Base-by-base conservation (phyloP, 2,888 invertebrate species). In the Hypercompe scribonia region DNA sequence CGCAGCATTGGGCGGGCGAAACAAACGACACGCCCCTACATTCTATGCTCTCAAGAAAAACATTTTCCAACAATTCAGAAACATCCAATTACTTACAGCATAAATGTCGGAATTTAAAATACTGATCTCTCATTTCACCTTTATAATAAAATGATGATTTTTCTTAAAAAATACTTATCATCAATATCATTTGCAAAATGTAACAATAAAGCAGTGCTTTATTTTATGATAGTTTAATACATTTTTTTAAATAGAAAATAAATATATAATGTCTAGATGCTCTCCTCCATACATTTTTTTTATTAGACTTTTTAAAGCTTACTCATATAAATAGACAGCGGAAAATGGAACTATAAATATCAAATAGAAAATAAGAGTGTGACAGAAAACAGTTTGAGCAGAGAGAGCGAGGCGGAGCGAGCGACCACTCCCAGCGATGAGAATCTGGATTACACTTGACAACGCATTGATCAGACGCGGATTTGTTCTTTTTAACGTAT, bases 11-110 rank as follows among this genome's bases (percentile, higher is more conserved):
- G 94, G 94, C 94, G 94, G 94, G 88, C 87, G 86, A 81, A 78
- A 31, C 54, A 18, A 58, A 50, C 74, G 94, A 91, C 94, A 94
- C 94, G 95, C 94, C 94, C 94, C 92, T 84, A 76, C 80, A 80
- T 78, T 76, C 78, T 61, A 61, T 42, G 46, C 66, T 54, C 42
- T 67, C 28, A 69, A 75, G 73, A 80, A 79, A 81, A 81, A 74
- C 79, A 72, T 80, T 74, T 82, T 81, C 74, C 84, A 80, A 79
- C 78, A 78, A 74, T 75, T 65, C 69, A 75, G 73, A 77, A 78
- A 73, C 39, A 68, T 81, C 76, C 65, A 73, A 73, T 73, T 79
- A 82, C 18, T 63, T 42, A 46, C 24, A 13, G 36, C 28, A 34
- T 65, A 10, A 5, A 31, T 18, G 31, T 31, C 18, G 18, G 31